A percentile compares a stretch with the other conserved stretches of the same genome.
These are phyloP conservation scores for Tenthredo amoena DNA, from an alignment of 2,888 invertebrate genomes.

Conservation along the genomic window DNA sequence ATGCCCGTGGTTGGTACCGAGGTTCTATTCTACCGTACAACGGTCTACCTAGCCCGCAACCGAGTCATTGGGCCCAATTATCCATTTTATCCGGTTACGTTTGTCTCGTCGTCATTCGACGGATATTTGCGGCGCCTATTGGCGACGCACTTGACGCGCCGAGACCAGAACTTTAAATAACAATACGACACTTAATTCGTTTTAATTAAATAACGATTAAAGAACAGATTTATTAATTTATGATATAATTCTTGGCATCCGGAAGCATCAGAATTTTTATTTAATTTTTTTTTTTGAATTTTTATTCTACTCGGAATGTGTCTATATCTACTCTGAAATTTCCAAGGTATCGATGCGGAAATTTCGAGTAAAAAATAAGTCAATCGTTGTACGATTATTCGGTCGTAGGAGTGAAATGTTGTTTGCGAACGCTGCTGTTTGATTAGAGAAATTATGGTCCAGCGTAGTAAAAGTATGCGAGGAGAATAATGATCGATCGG, in stretches of 20 bases:
- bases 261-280: background rate
- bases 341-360: no score
- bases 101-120: constrained; percentile 48
- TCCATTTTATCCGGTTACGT: constrained; percentile 68
- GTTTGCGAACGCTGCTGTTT: no score
- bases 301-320: background rate
- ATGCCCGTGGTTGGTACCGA: background rate
- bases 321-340: no score
- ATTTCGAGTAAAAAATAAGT: no score
- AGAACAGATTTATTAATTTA: background rate
- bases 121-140: constrained; percentile 51
- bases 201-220: background rate
- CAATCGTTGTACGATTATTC: no score
- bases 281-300: background rate
- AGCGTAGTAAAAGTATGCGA: no score
- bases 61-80: constrained; percentile 61
- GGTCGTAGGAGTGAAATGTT: no score
- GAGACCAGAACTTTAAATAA: background rate
- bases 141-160: constrained; percentile 21
- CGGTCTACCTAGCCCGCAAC: constrained; percentile 12
- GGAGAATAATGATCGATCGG: background rate
- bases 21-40: constrained; percentile 12
- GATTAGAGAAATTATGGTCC: no score
- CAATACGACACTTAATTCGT: background rate
- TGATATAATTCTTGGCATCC: no score